These are phyloP conservation scores for Sebastes schlegelii DNA, from an alignment of 2,113 vertebrate species.

Conservation along the genomic window DNA sequence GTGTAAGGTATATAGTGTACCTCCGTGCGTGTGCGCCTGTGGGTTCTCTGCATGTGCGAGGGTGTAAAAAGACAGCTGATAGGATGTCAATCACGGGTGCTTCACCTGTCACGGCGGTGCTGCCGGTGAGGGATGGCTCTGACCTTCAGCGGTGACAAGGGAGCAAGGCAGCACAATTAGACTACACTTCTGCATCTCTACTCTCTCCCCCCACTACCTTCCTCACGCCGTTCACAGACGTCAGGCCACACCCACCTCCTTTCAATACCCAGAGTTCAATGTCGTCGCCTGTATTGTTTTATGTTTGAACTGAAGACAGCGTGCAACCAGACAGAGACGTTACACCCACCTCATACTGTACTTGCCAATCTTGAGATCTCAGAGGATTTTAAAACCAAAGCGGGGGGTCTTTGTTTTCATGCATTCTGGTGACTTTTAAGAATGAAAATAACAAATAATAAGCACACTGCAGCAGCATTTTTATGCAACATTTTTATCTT, in stretches of 20 bases:
- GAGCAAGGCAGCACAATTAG: conserved; percentile 59
- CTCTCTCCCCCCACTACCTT: conserved; percentile 9
- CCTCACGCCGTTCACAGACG: background rate
- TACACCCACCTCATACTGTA: background rate
- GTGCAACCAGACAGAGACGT: background rate
- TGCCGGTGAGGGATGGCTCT: conserved; percentile 57
- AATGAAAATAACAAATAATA: too few species aligned
- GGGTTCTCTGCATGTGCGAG: conserved; percentile 15
- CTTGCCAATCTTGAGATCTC: too few species aligned
- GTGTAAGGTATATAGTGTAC: background rate
- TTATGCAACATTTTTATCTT: too few species aligned
- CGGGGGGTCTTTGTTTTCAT: too few species aligned
- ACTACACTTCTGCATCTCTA: conserved; percentile 22
- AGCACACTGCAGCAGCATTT: too few species aligned
- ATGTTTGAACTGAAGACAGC: background rate
- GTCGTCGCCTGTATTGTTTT: background rate
- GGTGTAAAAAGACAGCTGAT: conserved; percentile 55
- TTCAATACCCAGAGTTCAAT: conserved; percentile 20
- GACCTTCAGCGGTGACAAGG: conserved; percentile 68
- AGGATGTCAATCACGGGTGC: conserved; percentile 64
- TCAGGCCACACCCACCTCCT: conserved; percentile 19
- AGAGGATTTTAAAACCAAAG: too few species aligned
- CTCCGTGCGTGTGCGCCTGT: background rate
- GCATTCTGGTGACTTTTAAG: too few species aligned
- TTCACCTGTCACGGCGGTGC: conserved; percentile 44